Base-by-base conservation (phyloP, 2,888 invertebrate genomes). In the Teinopalpus imperialis region DNA sequence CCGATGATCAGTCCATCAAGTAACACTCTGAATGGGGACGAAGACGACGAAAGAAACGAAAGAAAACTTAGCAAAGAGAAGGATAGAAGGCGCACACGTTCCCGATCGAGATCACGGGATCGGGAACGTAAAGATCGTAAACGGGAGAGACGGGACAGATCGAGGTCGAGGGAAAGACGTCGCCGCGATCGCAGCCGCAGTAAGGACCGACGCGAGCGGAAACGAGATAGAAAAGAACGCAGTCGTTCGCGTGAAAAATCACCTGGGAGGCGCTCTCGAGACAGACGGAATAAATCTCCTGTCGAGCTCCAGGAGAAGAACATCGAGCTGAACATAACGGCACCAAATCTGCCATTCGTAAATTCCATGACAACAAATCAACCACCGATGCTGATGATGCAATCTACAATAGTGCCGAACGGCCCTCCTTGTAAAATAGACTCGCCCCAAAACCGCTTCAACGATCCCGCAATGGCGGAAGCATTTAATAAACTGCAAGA, bases 131-230 rank as follows among this genome's bases (percentile, higher is more conserved):
- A 86, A 52, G 87, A 87, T 2, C 70, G 87, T 18, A 86, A 87
- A 39, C 69, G 90, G 26, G 87, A 88, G 35, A 81, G 90, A 1
- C 74, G 90, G 3, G 90, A 90, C 16, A 65, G 89, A 13, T 90
- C 90, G 1, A 80, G 90, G 3, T 91, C 92, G 14, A 76, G 90
- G 49, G 94, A 93, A 1, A 81, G 92, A 9, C 83, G 89, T 9
- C 89, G 90, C 16, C 90, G 73, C 57, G 86, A 92, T 41, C 90
- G 93, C 24, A 90, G 92, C 47, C 88, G 92, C 30, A 90, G 91
- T 55, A 76, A 92, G 13, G 91, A 92, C 52, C 61, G 80, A 4
- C 71, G 82, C n/a, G 76, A 78, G 54, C 75, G 90, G 39, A 82
- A 89, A 40, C 74, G 91, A 1, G 85, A 89, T 44, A 75, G 90